Base-by-base conservation (phyloP, 2,113 vertebrate genomes). In the Aramus guarauna region DNA sequence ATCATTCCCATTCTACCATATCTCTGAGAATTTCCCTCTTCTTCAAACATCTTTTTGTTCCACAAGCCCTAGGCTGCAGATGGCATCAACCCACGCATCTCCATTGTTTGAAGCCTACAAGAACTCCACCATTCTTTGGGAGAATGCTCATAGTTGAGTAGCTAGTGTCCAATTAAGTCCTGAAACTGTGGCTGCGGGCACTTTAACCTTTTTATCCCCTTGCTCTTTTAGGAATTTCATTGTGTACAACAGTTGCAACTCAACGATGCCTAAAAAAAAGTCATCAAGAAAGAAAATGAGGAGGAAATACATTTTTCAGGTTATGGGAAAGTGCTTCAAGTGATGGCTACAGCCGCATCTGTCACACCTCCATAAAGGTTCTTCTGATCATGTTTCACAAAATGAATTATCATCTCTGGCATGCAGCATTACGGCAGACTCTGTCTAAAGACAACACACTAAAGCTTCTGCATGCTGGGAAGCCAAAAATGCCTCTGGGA, bases 31-130 rank as follows among this genome's bases (percentile, higher is more conserved):
- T 98, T 97, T 91, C 97, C 95, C 96, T 97, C 87, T 93, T 95
- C 96, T 91, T 98, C 98, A 98, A 97, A 95, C 92, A 94, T 66
- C 97, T 97, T 98, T 98, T 99, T 99, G 99, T 99, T 97, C 81
- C 82, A 71, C 91, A 67, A 90, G 91, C 97, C 97, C 94, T 96
- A 97, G 98, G 98, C 98, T 98, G 97, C 99, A 99, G 98, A 99
- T 99, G 99, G 99, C 98, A 98, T 97, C 99, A 98, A 94, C 99
- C 99, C 99, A 99, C 99, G 96, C 99, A 98, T 98, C 97, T 97
- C 98, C 98, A 98, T 99, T 99, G 98, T 99, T 96, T 97, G 98
- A 96, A 97, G 97, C 97, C 98, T 88, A 96, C 80, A 94, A 98
- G 98, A 95, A 86, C 94, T 60, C 84, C 23, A 32, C 97, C 97